Evolutionary conservation across 2,113 vertebrate genomes (phyloP).

Genomic region (Crotalus horridus): DNA sequence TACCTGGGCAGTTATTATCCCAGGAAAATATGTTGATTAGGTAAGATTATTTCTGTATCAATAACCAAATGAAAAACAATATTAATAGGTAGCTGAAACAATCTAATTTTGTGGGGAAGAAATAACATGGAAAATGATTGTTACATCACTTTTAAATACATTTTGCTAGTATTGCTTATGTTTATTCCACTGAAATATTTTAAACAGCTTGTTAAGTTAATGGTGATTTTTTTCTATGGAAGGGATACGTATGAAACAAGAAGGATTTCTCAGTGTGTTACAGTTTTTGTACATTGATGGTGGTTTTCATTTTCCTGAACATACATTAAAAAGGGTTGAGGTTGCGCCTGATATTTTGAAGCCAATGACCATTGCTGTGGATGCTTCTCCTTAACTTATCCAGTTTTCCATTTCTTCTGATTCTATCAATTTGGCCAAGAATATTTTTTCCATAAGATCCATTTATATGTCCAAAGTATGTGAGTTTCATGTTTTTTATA

Average conservation of each 20-base stretch:
- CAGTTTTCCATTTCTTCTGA: background rate
- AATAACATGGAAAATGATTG: background rate
- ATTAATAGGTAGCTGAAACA: background rate
- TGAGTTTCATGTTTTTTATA: background rate
- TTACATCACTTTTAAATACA: background rate
- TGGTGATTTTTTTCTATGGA: background rate
- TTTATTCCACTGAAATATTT: background rate
- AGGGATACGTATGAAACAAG: background rate
- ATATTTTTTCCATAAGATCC: background rate
- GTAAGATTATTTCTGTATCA: background rate
- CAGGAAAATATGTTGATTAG: background rate
- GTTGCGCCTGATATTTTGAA: background rate
- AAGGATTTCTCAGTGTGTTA: background rate
- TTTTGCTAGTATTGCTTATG: background rate
- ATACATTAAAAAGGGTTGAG: background rate
- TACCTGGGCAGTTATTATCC: background rate
- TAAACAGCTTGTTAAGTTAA: background rate
- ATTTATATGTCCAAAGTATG: background rate
- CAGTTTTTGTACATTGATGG: background rate
- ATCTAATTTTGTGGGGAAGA: background rate
- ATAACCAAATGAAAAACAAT: background rate
- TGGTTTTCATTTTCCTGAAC: background rate
- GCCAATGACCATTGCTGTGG: background rate
- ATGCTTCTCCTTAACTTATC: background rate
- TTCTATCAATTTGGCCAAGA: background rate